These are phyloP conservation scores for Callopanchax toddi DNA, from an alignment of 2,113 vertebrate species.

Conservation along the genomic window DNA sequence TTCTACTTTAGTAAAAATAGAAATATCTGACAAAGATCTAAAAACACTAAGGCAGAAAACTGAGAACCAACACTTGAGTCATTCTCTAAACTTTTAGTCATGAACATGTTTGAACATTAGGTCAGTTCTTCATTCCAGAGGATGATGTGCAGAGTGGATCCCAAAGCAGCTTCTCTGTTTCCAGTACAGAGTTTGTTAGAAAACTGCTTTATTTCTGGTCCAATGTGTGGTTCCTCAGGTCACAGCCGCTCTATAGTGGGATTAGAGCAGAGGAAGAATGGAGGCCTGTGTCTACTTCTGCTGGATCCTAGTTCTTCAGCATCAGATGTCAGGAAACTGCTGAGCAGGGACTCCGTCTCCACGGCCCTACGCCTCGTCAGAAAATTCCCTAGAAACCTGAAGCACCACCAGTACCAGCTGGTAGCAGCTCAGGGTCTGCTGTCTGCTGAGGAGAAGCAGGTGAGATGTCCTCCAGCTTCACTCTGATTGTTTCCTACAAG, in stretches of 20 bases:
- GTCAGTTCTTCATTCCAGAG: no score
- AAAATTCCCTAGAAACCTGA: conserved; percentile 83
- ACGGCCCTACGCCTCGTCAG: conserved; percentile 76
- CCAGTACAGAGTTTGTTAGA: no score
- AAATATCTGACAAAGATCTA: no score
- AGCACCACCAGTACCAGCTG: conserved; percentile 93
- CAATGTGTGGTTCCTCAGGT: conserved; percentile 77
- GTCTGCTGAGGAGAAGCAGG: conserved; percentile 86
- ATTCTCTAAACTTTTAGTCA: no score
- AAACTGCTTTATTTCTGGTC: no score
- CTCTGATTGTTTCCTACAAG: neutral
- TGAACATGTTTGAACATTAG: no score
- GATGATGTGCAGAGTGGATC: no score
- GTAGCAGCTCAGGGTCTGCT: conserved; percentile 85
- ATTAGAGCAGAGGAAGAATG: conserved; percentile 89
- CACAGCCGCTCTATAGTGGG: conserved; percentile 92
- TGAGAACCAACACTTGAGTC: no score
- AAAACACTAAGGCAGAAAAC: no score
- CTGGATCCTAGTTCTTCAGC: conserved; percentile 87
- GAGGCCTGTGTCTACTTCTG: conserved; percentile 85
- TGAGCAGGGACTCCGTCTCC: conserved; percentile 70
- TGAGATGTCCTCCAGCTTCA: conserved; percentile 60
- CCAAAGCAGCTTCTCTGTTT: no score
- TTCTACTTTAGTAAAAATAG: no score
- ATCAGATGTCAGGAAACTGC: conserved; percentile 84